Conservation (phyloP, 1,140 invertebrate genomes). For the Ptiloglossa arizonensis region DNA sequence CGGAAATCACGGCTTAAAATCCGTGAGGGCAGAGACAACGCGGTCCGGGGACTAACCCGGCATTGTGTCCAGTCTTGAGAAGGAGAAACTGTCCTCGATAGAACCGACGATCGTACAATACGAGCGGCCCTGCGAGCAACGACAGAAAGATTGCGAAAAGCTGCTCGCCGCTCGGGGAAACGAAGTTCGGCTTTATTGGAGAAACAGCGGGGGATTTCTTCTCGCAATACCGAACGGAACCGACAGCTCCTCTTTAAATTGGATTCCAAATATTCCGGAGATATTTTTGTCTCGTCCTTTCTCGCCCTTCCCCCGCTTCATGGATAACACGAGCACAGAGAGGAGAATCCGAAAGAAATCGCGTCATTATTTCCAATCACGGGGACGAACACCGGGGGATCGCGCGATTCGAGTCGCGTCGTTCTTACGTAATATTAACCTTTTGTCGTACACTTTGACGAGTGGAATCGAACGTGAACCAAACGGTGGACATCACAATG, state of each 20-base stretch:
- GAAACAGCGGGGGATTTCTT: slow-evolving; percentile 28
- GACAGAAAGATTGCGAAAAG: slow-evolving; percentile 51
- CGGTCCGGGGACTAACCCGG: no score
- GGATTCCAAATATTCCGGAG: slow-evolving; percentile 51
- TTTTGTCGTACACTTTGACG: no score
- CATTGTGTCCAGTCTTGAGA: background rate
- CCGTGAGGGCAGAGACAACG: background rate
- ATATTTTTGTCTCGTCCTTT: no score
- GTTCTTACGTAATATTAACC: background rate
- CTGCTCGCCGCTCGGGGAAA: slow-evolving; percentile 33
- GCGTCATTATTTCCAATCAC: slow-evolving; percentile 45
- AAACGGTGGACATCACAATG: no score
- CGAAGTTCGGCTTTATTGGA: slow-evolving; percentile 61
- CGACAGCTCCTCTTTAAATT: slow-evolving; percentile 51
- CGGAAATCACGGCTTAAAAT: slow-evolving; percentile 9
- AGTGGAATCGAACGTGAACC: no score
- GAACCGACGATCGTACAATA: slow-evolving; percentile 18
- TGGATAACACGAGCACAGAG: slow-evolving; percentile 9
- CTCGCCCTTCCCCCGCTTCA: background rate
- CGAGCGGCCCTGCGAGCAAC: slow-evolving; percentile 18
- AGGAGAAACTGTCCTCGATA: slow-evolving; percentile 2
- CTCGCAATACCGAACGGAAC: slow-evolving; percentile 12
- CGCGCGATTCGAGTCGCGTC: background rate
- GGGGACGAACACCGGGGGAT: slow-evolving; percentile 18
- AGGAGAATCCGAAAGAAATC: slow-evolving; percentile 39